Evolutionary conservation across 2,888 invertebrate genomes (phyloP).

Genomic region (Noctua janthina): DNA sequence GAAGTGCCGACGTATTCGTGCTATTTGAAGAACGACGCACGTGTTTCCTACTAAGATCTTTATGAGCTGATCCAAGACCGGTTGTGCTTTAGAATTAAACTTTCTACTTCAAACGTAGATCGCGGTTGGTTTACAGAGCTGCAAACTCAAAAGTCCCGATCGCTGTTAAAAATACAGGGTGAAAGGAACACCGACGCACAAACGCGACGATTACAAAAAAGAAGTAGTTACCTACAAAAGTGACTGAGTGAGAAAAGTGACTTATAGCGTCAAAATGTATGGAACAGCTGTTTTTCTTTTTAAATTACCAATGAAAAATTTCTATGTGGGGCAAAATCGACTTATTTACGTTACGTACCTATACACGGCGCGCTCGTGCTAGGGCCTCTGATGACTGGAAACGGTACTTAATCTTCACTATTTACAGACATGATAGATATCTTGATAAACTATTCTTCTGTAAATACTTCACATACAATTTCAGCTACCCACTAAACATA

Average conservation of each 20-base stretch:
- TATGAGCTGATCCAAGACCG: slow-evolving; percentile 10
- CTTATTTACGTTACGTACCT: no score
- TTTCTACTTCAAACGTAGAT: background rate
- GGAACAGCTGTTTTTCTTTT: no score
- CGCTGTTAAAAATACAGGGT: background rate
- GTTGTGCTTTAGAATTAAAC: background rate
- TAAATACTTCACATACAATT: background rate
- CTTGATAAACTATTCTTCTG: background rate
- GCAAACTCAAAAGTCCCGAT: background rate
- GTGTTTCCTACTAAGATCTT: slow-evolving; percentile 22
- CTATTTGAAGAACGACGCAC: slow-evolving; percentile 33
- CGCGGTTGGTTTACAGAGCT: background rate
- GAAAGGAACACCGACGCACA: no score
- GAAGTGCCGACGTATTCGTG: slow-evolving; percentile 29
- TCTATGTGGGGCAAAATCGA: no score
- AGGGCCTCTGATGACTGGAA: no score
- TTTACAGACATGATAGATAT: background rate
- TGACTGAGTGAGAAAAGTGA: no score
- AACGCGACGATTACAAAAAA: no score
- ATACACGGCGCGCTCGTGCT: no score
- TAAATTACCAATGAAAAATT: no score
- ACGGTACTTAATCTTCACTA: background rate
- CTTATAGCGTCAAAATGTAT: no score
- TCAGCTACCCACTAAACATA: slow-evolving; percentile 10
- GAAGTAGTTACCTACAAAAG: no score